Percentiles rank a stretch among this genome's conserved stretches.
Evolutionary conservation across 2,888 invertebrate species (phyloP).

Genomic region (Apamea anceps): DNA sequence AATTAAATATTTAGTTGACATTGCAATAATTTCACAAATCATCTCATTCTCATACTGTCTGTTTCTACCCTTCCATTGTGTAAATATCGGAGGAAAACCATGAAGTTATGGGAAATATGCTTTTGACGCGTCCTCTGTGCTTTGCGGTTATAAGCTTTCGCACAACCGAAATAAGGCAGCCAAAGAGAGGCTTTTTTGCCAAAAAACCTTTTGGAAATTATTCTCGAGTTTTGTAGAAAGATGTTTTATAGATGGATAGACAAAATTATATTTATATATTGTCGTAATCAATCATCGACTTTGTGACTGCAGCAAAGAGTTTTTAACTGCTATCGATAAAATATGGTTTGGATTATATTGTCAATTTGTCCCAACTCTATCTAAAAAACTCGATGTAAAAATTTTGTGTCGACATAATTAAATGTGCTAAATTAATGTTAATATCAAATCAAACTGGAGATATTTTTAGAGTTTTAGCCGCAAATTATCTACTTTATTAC

Average conservation of each 20-base stretch:
- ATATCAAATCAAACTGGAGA: slow-evolving; percentile 31
- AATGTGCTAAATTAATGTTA: slow-evolving; percentile 54
- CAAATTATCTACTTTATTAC: slow-evolving; percentile 58
- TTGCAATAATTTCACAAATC: slow-evolving; percentile 74
- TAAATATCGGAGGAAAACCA: slow-evolving; percentile 71
- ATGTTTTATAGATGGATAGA: background rate
- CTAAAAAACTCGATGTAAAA: slow-evolving; percentile 39
- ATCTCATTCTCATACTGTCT: slow-evolving; percentile 74
- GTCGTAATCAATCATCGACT: background rate
- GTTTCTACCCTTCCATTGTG: slow-evolving; percentile 72
- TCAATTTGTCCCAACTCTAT: slow-evolving; percentile 14
- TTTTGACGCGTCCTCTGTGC: slow-evolving; percentile 75
- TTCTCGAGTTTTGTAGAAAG: slow-evolving; percentile 42
- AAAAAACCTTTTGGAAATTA: slow-evolving; percentile 27
- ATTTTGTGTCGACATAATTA: slow-evolving; percentile 25
- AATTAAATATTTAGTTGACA: background rate
- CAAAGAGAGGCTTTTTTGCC: slow-evolving; percentile 31
- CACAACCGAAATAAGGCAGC: slow-evolving; percentile 61
- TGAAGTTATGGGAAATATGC: slow-evolving; percentile 66
- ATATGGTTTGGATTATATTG: background rate
- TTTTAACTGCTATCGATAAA: background rate
- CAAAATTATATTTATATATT: background rate
- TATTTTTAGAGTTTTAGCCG: slow-evolving; percentile 34
- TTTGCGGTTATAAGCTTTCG: slow-evolving; percentile 77
- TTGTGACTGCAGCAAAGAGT: background rate